Evolutionary conservation across 2,888 invertebrate genomes (phyloP).

Genomic region (Brenthis ino): DNA sequence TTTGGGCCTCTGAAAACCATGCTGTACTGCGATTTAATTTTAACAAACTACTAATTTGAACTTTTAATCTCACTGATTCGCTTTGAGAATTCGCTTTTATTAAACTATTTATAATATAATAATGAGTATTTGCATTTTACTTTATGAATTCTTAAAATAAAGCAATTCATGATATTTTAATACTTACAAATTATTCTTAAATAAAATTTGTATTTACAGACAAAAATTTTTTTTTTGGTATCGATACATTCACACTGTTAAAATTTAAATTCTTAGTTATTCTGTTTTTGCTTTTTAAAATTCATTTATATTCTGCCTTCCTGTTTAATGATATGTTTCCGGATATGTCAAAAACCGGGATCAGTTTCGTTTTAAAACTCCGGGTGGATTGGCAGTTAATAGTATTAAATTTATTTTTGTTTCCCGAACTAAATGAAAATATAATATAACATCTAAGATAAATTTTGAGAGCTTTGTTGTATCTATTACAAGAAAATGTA

Average conservation of each 20-base stretch:
- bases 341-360: constrained; percentile 29
- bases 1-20: constrained; percentile 26
- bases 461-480: no score
- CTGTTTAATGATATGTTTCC: constrained; percentile 31
- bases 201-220: no score
- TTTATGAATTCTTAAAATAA: no score
- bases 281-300: no score
- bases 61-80: constrained; percentile 13
- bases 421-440: neutral
- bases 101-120: neutral
- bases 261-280: no score
- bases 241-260: no score
- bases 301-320: constrained; percentile 1
- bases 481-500: no score
- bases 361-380: neutral
- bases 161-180: no score
- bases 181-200: no score
- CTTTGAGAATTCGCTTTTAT: constrained; percentile 5
- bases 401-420: neutral
- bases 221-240: no score
- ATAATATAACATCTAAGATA: no score
- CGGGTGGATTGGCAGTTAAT: constrained; percentile 1
- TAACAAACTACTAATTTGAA: constrained; percentile 19
- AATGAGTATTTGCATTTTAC: no score
- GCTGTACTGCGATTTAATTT: constrained; percentile 20